Base-by-base conservation (phyloP, 2,888 invertebrate species). In the Thera britannica region DNA sequence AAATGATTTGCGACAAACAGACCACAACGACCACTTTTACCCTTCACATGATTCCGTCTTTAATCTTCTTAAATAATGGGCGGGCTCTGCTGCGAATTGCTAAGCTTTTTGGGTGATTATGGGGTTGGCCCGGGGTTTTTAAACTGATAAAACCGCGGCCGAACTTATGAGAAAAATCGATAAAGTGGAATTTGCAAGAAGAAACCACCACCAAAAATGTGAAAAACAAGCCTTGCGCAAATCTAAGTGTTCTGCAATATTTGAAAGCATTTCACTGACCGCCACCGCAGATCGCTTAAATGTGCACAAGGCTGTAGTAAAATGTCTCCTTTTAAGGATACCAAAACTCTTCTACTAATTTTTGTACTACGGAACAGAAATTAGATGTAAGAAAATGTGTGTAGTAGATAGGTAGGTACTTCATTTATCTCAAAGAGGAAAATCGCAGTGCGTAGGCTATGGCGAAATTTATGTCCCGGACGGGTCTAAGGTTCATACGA, bases 21-120 rank as follows among this genome's bases (percentile, higher is more conserved):
- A 73, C 73, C 75, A 73, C 70, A 72, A 67, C 72, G 75, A 41
- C 55, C 66, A 69, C 71, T 73, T 72, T 69, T 72, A 73, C 73
- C 63, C 69, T 60, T 56, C 62, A 62, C 67, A 67, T 67, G 68
- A 68, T 64, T 64, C 57, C 34, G 67, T 46, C 48, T 63, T 67
- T 70, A 67, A 69, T 69, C 69, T 69, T 65, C 62, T 63, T 57
- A 60, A 65, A 65, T 69, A 62, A 66, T 69, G 59, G 56, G 36
- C 9, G 55, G 59, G 46, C 57, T 52, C 62, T 60, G 66, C 55
- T 38, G n/a, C 34, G 65, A 66, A 69, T 69, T 41, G 44, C 61
- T 57, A 62, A 67, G 58, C 62, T 62, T 54, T 67, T 66, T 52
- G 58, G 54, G 58, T 41, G 52, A 63, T 63, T 62, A 34, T 65